Evolutionary conservation across 2,113 vertebrate species (phyloP), one percentile per base, ranked within the genome.

Genomic region (Sebastes schlegelii): DNA sequence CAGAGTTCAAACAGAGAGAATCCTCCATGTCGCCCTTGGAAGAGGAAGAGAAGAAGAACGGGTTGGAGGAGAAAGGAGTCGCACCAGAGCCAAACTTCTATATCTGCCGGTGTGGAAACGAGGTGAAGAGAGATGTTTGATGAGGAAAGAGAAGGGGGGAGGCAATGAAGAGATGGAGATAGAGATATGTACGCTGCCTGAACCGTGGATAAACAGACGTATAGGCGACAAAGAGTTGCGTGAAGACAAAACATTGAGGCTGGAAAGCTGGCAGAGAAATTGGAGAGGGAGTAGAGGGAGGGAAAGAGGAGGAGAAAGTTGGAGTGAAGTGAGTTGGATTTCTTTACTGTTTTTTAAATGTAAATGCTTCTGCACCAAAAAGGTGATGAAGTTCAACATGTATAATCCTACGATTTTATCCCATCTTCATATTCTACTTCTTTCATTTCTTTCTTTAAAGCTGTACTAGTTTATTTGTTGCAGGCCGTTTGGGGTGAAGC

Each of bases 111-210:
- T 61, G 48, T 55, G 46, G 26, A 63, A 79, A 67, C 0, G 7
- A 26, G 51, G 74, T 60, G 64, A 75, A 12, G 74, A 42, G 71
- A 16, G 70, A 40, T 60, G 80, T 87, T 71, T 82, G 88, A 80
- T 67, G 79, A 64, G 16, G 26, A 21, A 14, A 58, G 21, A 13
- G 58, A 19, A 9, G 51, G 6, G 40, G 2, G 64, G 43, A 70
- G 58, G 67, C 6, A 51, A 60, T 3, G 11, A 26, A 19, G 13
- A 79, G 79, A 74, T 48, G 9, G 54, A 65, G 66, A 48, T n/a
- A 4, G n/a, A 77, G 74, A 79, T 73, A 55, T 0, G 11, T 5
- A 17, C 1, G 60, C 23, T 19, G 61, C 11, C 74, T 77, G 70
- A 82, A 1, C 11, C 1, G 51, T 6, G 19, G 71, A 82, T 77